These are phyloP conservation scores for Mormyrus iriodes DNA, from an alignment of 2,113 vertebrate species.

Conservation along the genomic window DNA sequence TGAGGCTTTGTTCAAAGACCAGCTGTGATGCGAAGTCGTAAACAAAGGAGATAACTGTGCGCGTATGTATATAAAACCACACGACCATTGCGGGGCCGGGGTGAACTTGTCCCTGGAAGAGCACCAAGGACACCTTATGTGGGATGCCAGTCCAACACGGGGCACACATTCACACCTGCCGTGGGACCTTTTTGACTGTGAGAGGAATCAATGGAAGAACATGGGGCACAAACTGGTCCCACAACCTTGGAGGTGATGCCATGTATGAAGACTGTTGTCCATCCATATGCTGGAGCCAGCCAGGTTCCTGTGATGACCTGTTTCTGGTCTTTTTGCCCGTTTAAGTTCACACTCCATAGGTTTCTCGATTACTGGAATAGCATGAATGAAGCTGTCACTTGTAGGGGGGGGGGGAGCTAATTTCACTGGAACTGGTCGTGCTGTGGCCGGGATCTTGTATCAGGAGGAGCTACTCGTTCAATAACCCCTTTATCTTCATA, in stretches of 20 bases:
- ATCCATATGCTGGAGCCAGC: background rate
- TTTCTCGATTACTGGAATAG: background rate
- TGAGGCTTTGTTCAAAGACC: slow-evolving; percentile 37
- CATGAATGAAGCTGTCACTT: background rate
- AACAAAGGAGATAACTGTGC: background rate
- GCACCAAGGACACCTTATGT: background rate
- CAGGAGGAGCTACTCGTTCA: slow-evolving; percentile 1
- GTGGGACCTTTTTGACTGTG: background rate
- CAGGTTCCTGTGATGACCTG: background rate
- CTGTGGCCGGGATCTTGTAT: background rate
- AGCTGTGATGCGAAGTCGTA: background rate
- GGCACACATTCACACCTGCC: background rate
- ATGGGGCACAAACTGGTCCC: background rate
- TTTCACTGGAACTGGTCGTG: background rate
- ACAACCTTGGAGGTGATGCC: background rate
- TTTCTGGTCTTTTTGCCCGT: background rate
- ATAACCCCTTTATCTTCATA: slow-evolving; percentile 11
- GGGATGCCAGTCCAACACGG: background rate
- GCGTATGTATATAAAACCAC: background rate
- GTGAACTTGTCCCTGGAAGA: background rate
- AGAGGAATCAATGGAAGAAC: background rate
- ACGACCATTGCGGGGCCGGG: background rate
- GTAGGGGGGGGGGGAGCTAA: too few species aligned
- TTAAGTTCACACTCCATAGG: background rate
- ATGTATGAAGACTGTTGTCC: background rate